Evolutionary conservation across 2,888 invertebrate genomes (phyloP), one percentile per base, ranked within the genome.

Genomic region (Lasioglossum morio): DNA sequence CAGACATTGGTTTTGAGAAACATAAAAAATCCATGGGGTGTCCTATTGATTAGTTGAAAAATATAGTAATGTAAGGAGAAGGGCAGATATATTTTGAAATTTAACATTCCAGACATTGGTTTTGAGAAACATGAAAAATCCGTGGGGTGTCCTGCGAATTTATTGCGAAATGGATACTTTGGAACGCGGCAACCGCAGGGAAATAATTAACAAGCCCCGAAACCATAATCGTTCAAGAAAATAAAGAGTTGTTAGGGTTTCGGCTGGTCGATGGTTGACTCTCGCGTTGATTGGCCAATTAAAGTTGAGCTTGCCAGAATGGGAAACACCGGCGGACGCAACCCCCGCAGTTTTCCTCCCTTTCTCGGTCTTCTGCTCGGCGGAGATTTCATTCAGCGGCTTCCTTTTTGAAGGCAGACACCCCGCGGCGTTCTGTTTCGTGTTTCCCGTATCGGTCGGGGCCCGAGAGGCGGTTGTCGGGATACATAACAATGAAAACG

Each of bases 401-500:
- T 84, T 87, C 87, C 87, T 87, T 87, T 87, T 81, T 43, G 46
- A 70, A 76, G 72, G 34, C 82, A 85, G 83, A 90, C 89, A 84
- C 84, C 81, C 88, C 84, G 87, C 72, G 80, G 87, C 82, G 84
- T 57, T 79, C 87, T 79, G 87, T 87, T 87, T 77, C 87, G 53
- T 53, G 87, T 81, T 84, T 84, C 69, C 87, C 81, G 79, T 87
- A 87, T 87, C 84, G 87, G 84, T 66, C 73, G 37, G 57, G 76
- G 53, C 46, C 83, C 69, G 34, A 30, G 63, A 63, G 48, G 27
- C 72, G 30, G 46, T 72, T 75, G 75, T 78, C 87, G 63, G 73
- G 77, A 85, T 77, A 76, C 75, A 34, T 70, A 76, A 87, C 87
- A 87, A 87, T 87, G 87, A 82, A 78, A 82, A 77, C 63, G 80